Percentiles rank a stretch among this genome's conserved stretches.
Evolutionary conservation across 2,888 invertebrate genomes (phyloP).

Genomic region (Aelia acuminata): DNA sequence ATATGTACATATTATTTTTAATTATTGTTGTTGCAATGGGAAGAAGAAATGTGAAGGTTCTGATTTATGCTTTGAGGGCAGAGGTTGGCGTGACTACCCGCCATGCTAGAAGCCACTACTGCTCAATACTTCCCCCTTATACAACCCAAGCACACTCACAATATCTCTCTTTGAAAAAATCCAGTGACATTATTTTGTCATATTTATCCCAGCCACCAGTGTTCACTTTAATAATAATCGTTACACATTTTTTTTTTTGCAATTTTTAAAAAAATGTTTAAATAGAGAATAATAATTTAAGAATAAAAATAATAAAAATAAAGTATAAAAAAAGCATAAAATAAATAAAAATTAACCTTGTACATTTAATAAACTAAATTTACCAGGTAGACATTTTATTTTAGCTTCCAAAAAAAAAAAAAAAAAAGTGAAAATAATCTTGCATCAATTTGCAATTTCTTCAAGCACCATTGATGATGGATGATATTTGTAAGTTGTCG

Average conservation of each 20-base stretch:
- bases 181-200: not conserved
- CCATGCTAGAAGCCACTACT: not conserved
- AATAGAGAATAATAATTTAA: too few relatives aligned
- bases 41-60: not conserved
- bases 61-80: slow-evolving; percentile 11
- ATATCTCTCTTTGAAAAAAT: not conserved
- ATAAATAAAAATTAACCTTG: too few relatives aligned
- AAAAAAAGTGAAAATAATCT: too few relatives aligned
- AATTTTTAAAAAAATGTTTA: too few relatives aligned
- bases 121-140: not conserved
- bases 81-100: not conserved
- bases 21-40: not conserved
- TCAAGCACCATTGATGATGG: too few relatives aligned
- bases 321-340: too few relatives aligned
- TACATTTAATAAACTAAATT: too few relatives aligned
- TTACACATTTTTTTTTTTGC: not conserved
- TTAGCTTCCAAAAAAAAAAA: too few relatives aligned
- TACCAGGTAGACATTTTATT: too few relatives aligned
- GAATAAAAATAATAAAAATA: too few relatives aligned
- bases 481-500: too few relatives aligned
- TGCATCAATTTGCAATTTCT: too few relatives aligned
- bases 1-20: not conserved
- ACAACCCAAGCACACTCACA: not conserved
- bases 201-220: not conserved
- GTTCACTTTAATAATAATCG: not conserved